phyloP scores from a whole-genome alignment of 2,113 vertebrate species.

The Apteryx owenii region DNA sequence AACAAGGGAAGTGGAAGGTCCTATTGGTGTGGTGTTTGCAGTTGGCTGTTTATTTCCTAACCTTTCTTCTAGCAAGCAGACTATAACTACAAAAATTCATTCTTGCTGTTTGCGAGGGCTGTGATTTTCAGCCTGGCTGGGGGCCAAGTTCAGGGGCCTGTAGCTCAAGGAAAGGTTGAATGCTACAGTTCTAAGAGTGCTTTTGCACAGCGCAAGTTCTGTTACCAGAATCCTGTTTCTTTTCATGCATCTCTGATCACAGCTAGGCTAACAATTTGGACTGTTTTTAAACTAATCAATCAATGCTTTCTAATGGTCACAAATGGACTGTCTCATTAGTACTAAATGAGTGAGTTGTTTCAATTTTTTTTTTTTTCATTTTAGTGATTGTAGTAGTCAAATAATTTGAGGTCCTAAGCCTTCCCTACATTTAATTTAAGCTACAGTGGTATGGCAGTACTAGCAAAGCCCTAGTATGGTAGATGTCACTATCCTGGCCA shows the following conservation, averaged over 20 bases:
- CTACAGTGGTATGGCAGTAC: not conserved
- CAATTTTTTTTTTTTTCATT: not conserved
- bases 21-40: not conserved
- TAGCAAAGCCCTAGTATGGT: not conserved
- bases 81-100: not conserved
- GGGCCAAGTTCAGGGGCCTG: not conserved
- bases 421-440: not conserved
- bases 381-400: not conserved
- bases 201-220: not conserved
- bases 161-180: not conserved
- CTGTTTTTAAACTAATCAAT: not conserved
- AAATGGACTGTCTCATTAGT: not conserved
- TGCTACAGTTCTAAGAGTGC: not conserved
- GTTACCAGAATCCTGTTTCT: not conserved
- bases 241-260: accelerated
- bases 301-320: not conserved
- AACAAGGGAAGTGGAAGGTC: not conserved
- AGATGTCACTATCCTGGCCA: not conserved
- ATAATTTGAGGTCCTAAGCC: not conserved
- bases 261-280: not conserved
- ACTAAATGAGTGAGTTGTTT: not conserved
- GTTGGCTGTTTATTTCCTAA: not conserved
- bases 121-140: not conserved
- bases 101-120: not conserved
- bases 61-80: not conserved